Base-by-base conservation (phyloP, 2,113 vertebrate species). In the Columba livia region DNA sequence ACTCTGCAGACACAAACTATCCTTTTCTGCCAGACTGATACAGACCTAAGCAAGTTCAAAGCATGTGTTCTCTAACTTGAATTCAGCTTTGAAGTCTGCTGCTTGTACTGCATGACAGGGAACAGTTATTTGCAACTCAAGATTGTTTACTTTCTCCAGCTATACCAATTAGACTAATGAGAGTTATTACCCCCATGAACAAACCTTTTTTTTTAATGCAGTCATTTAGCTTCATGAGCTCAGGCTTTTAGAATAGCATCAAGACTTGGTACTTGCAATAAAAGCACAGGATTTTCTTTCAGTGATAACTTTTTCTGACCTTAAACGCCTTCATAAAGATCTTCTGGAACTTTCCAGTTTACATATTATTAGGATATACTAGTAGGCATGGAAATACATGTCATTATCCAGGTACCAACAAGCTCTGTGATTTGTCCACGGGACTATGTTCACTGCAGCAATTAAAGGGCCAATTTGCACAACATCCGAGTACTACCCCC, bases 141-240 rank as follows among this genome's bases (percentile, higher is more conserved):
- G 75, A 70, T 19, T 53, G 61, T 93, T 93, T 88, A 81, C 50
- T 53, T 50, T 83, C 79, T 66, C 40, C 85, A 80, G 88, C 67
- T 90, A 90, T 28, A 74, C 60, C 88, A 88, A 90, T 93, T 88
- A 94, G 16, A 73, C 64, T 93, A 93, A 93, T 83, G 66, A 95
- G 82, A 83, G 47, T 29, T 85, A 31, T n/a, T 65, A 54, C 28
- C 24, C 24, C 12, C 6, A 28, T 17, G 32, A 89, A 72, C 24
- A 91, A 93, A 44, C 26, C 4, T 53, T 44, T 80, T 36, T 36
- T 92, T 86, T 67, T 47, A 56, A 89, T 24, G 7, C 54, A 90
- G 23, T 51, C 74, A 88, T 58, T 91, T 28, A 62, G 38, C 47
- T 54, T 75, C 50, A 58, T 10, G n/a, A 79, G 42, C 42, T 56